Base-by-base conservation (phyloP, 2,797 vertebrate genomes). In the Peromyscus melanophrys region DNA sequence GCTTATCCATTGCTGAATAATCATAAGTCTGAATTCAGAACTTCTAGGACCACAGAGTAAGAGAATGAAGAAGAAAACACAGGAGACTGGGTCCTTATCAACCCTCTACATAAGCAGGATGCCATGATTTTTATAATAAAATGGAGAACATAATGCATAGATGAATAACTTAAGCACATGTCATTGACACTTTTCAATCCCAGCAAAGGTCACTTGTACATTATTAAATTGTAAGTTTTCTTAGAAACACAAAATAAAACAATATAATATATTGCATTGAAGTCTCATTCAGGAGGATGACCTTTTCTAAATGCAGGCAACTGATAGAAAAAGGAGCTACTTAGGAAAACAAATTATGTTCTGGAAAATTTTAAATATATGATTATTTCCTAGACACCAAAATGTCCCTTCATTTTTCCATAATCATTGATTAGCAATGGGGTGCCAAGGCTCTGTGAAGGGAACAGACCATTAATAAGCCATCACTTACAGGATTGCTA, bases 271-370 rank as follows among this genome's bases (percentile, higher is more conserved):
- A 7, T 3, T 75, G 89, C 12, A 43, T 16, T 92, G 12, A 14
- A 1, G 37, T 73, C 23, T 59, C 4, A 52, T 57, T 27, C 31
- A 11, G 34, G 29, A 67, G 21, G 1, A 23, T 16, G 21, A 16
- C 43, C 61, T 49, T 85, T 43, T 85, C 31, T n/a, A 85, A 37
- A 40, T 34, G 1, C 2, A 77, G 1, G 4, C 59, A 63, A 31
- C 9, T 57, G 49, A 87, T 63, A 71, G 84, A 29, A 71, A 87
- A 83, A 4, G 0, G 82, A 61, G 13, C n/a, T 88, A 71, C 37
- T 90, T 94, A 65, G 69, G 92, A 93, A 95, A 17, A 67, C 34
- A 63, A 85, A 82, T 29, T 69, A 81, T 65, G 75, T 85, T 77
- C 43, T 65, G 61, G 59, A 94, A 93, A 46, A 11, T 61, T 96